Conservation (phyloP, 2,113 vertebrate species). For the Salvelinus alpinus region DNA sequence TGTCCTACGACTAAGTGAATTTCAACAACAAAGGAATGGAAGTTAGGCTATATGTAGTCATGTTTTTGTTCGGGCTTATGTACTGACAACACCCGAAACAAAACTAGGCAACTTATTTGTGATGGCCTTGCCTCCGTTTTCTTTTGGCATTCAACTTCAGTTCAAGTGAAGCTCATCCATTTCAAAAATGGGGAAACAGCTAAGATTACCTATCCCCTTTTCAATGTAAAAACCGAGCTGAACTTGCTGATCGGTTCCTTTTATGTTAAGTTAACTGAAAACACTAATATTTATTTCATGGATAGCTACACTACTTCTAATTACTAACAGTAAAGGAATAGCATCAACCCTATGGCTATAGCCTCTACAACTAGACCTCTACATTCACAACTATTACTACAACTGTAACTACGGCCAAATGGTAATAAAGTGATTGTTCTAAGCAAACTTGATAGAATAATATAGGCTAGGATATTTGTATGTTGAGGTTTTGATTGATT, state of each 20-base stretch:
- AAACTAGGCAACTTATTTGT: conserved; percentile 80
- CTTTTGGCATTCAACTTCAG: conserved; percentile 76
- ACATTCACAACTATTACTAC: background rate
- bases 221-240: conserved; percentile 52
- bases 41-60: conserved; percentile 78
- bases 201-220: conserved; percentile 73
- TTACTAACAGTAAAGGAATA: background rate
- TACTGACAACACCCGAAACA: conserved; percentile 86
- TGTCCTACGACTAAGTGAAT: conserved; percentile 72
- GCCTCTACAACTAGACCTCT: background rate
- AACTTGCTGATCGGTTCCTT: background rate
- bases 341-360: background rate
- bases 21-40: conserved; percentile 79
- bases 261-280: conserved; percentile 6
- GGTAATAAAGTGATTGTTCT: background rate
- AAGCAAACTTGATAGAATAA: background rate
- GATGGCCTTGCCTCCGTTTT: conserved; percentile 77
- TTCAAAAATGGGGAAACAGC: conserved; percentile 65
- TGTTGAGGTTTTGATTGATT: background rate
- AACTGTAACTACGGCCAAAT: background rate
- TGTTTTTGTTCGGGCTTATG: conserved; percentile 84
- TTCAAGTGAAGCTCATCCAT: conserved; percentile 60
- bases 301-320: background rate
- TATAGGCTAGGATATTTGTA: background rate
- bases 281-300: background rate